These are phyloP conservation scores for Spea bombifrons DNA, from an alignment of 2,113 vertebrate genomes.

Conservation along the genomic window DNA sequence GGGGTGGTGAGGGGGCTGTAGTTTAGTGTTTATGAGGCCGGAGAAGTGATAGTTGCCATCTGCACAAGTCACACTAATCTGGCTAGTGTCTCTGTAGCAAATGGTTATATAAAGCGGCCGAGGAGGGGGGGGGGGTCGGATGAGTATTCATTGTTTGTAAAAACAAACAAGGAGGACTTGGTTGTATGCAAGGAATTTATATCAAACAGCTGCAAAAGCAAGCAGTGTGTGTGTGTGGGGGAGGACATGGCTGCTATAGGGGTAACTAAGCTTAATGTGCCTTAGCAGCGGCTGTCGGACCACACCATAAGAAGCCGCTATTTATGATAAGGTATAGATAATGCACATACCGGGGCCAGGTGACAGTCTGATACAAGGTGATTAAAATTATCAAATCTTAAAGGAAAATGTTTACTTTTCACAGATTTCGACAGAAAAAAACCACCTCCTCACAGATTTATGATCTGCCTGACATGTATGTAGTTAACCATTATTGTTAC, in stretches of 20 bases:
- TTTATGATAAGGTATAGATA: not conserved
- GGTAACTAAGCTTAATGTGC: conserved; percentile 37
- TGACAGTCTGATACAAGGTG: conserved; percentile 9
- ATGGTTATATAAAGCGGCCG: conserved; percentile 67
- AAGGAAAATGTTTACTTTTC: too few species aligned
- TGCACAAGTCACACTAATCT: conserved; percentile 74
- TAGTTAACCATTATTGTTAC: too few species aligned
- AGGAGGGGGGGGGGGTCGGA: conserved; percentile 69
- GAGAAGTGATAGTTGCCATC: conserved; percentile 76
- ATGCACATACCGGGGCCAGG: not conserved
- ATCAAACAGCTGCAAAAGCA: conserved; percentile 97
- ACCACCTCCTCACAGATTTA: too few species aligned
- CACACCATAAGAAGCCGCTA: conserved; percentile 30
- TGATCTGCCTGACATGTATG: too few species aligned
- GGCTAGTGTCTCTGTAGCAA: conserved; percentile 66
- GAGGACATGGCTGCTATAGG: conserved; percentile 49
- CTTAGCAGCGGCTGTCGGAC: conserved; percentile 23
- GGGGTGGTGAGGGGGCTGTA: conserved; percentile 52
- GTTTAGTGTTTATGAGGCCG: conserved; percentile 72
- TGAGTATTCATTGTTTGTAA: conserved; percentile 95
- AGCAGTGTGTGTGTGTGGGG: conserved; percentile 73
- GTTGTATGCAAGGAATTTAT: conserved; percentile 93
- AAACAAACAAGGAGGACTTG: conserved; percentile 94
- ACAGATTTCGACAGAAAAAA: too few species aligned
- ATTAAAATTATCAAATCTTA: too few species aligned